Percentiles rank a stretch among this genome's conserved stretches.
These are phyloP conservation scores for Mormoops blainvillei DNA, from an alignment of 2,113 vertebrate species.

Conservation along the genomic window DNA sequence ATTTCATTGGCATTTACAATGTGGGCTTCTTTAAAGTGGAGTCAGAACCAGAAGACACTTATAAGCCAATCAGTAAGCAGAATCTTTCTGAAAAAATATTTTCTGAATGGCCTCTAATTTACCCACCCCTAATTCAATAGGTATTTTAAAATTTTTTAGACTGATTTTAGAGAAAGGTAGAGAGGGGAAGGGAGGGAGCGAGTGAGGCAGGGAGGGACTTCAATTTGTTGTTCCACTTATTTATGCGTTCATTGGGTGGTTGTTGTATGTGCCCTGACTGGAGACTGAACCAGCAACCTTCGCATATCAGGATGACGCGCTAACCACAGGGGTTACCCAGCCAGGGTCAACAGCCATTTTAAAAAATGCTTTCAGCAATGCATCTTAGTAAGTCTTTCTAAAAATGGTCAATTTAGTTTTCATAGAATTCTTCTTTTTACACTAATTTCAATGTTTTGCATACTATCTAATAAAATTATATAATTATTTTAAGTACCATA, in stretches of 20 bases:
- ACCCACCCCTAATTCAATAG: no score
- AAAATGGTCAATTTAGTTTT: background rate
- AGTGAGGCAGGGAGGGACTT: no score
- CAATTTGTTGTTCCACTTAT: no score
- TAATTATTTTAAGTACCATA: background rate
- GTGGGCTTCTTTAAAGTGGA: background rate
- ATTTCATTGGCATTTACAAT: background rate
- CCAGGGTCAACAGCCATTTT: background rate
- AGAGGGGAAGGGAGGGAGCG: no score
- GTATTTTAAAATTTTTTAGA: no score
- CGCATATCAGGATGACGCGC: no score
- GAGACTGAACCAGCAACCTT: no score
- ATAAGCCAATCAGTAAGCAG: background rate
- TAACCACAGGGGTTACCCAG: no score
- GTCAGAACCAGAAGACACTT: background rate
- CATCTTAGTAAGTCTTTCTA: background rate
- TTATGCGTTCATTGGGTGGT: no score
- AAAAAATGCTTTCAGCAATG: constrained; percentile 16
- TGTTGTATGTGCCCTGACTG: no score
- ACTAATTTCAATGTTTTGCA: background rate
- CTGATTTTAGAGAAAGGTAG: no score
- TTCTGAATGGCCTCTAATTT: background rate
- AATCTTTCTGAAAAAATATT: background rate
- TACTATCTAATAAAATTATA: background rate
- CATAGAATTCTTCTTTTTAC: background rate